These are phyloP conservation scores for Neopelma chrysocephalum DNA, from an alignment of 2,797 vertebrate species.

Conservation along the genomic window DNA sequence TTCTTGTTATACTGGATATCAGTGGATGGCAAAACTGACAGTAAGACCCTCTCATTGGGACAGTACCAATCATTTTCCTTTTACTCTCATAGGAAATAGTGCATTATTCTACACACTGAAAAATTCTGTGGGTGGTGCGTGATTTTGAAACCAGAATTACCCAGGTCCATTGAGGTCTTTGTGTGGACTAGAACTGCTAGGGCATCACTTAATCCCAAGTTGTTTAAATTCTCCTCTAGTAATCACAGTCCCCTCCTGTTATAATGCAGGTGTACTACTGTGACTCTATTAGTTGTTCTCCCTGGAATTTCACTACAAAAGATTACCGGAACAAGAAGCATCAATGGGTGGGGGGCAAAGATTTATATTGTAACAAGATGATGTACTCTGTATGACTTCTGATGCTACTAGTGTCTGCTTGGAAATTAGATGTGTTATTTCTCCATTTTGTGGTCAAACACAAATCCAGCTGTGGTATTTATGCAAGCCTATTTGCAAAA, in stretches of 20 bases:
- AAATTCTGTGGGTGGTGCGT: neutral
- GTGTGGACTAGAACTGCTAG: neutral
- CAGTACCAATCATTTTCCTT: neutral
- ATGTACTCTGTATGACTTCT: neutral
- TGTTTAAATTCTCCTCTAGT: slow-evolving; percentile 61
- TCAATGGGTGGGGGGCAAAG: neutral
- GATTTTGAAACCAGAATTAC: slow-evolving; percentile 11
- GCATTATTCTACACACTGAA: neutral
- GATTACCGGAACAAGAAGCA: slow-evolving; percentile 46
- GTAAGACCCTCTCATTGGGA: neutral
- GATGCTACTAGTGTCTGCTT: neutral
- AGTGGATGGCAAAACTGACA: neutral
- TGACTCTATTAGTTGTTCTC: slow-evolving; percentile 54
- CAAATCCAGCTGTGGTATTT: neutral
- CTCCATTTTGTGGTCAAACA: neutral
- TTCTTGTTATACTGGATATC: neutral
- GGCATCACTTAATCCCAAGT: slow-evolving; percentile 25
- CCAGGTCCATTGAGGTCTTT: slow-evolving; percentile 3
- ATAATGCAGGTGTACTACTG: slow-evolving; percentile 47
- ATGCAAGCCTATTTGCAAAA: neutral
- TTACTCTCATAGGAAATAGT: neutral
- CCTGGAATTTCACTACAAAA: slow-evolving; percentile 54
- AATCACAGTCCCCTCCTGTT: slow-evolving; percentile 34
- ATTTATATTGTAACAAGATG: neutral
- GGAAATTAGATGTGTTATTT: neutral